Percentiles rank a stretch among this genome's conserved stretches.
Conservation (phyloP, 64 coral and sea anemone genomes). For the Porites lutea region DNA sequence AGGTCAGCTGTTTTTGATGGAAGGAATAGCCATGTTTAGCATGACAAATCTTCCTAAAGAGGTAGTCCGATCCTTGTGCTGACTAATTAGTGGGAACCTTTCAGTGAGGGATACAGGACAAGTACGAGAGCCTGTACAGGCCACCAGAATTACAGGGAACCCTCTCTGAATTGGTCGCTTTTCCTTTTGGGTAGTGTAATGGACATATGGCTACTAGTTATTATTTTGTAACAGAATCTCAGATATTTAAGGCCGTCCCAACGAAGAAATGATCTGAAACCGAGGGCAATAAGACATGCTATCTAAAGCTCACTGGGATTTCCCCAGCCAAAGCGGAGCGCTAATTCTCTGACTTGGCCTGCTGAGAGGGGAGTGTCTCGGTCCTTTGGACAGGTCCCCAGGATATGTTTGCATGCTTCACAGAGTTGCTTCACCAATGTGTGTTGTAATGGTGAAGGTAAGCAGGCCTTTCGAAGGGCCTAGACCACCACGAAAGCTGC, state of each 20-base stretch:
- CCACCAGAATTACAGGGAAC: not conserved
- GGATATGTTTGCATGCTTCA: too few relatives aligned
- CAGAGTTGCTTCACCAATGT: too few relatives aligned
- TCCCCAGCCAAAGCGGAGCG: too few relatives aligned
- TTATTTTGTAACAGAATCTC: not conserved
- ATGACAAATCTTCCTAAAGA: constrained; percentile 17
- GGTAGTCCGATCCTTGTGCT: not conserved
- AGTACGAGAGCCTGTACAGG: not conserved
- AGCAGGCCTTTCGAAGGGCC: not conserved
- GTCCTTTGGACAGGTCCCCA: too few relatives aligned
- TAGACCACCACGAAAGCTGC: not conserved
- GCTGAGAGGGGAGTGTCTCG: too few relatives aligned
- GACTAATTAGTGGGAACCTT: not conserved
- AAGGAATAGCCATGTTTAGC: not conserved
- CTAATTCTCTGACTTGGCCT: too few relatives aligned
- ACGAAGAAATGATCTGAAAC: not conserved
- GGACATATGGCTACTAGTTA: not conserved
- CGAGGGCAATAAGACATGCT: not conserved
- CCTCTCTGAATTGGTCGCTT: constrained; percentile 14
- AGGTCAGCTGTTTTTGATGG: not conserved
- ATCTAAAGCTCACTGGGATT: not conserved
- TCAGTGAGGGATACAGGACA: constrained; percentile 8
- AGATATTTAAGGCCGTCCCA: constrained; percentile 3
- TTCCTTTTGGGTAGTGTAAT: not conserved
- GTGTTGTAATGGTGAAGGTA: not conserved